Conservation (phyloP, 2,888 invertebrate species). For the Leptopilina myrica region DNA sequence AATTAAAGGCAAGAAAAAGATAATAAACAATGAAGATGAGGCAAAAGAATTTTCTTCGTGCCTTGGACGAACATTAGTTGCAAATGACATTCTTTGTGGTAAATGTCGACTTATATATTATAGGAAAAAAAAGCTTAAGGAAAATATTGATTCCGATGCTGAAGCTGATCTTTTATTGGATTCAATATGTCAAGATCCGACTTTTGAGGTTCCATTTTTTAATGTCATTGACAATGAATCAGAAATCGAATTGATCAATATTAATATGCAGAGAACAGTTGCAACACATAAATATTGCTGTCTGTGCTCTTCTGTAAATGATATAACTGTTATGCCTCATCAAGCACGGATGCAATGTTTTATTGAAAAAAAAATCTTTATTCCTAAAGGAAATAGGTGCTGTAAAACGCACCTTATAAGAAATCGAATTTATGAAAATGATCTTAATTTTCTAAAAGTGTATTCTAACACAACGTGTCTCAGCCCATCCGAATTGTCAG, state of each 20-base stretch:
- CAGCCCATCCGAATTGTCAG: no score
- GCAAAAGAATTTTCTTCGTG: background rate
- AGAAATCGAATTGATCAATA: background rate
- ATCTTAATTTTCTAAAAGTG: no score
- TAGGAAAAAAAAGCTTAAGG: background rate
- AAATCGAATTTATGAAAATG: no score
- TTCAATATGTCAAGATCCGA: background rate
- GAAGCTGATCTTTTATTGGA: background rate
- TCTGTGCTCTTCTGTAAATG: slow-evolving; percentile 8
- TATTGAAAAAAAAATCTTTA: slow-evolving; percentile 37
- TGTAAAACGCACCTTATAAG: slow-evolving; percentile 40
- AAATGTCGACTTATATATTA: background rate
- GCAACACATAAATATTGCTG: slow-evolving; percentile 43
- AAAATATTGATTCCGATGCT: background rate
- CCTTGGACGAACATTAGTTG: background rate
- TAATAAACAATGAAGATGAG: slow-evolving; percentile 7
- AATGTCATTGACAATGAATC: background rate
- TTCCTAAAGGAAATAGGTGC: slow-evolving; percentile 44
- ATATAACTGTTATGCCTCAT: slow-evolving; percentile 38
- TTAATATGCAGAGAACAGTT: slow-evolving; percentile 21
- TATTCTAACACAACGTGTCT: no score
- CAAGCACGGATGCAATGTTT: slow-evolving; percentile 44
- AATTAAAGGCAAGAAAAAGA: slow-evolving; percentile 20
- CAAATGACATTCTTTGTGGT: background rate
- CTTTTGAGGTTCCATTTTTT: background rate